A percentile compares a stretch with the other conserved stretches of the same genome.
phyloP scores from a whole-genome alignment of 2,888 invertebrate species.

The Chymomyza caudatula region DNA sequence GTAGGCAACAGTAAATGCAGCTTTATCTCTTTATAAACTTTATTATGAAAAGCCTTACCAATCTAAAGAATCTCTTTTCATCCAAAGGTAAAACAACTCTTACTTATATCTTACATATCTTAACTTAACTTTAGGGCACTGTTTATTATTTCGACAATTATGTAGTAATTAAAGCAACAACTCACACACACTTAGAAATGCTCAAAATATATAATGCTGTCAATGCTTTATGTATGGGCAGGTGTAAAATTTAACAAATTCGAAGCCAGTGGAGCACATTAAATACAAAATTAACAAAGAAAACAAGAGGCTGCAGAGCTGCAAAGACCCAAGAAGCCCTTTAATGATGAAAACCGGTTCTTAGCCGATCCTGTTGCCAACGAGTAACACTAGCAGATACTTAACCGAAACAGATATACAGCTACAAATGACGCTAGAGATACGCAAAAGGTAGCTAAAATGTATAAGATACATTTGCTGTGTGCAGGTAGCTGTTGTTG shows the following conservation, averaged over 20 bases:
- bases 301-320: not conserved
- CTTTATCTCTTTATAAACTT: no score
- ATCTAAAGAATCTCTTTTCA: no score
- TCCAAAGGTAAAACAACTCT: no score
- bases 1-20: not conserved
- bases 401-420: conserved; percentile 12
- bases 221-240: conserved; percentile 10
- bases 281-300: not conserved
- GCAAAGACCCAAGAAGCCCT: conserved; percentile 14
- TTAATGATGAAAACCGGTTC: conserved; percentile 27
- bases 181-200: not conserved
- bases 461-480: not conserved
- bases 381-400: conserved; percentile 2
- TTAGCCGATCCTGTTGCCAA: conserved; percentile 18
- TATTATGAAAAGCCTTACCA: no score
- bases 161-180: not conserved
- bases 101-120: no score
- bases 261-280: not conserved
- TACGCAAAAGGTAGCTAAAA: not conserved
- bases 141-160: no score
- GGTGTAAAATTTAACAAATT: conserved; percentile 28
- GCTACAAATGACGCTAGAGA: conserved; percentile 3
- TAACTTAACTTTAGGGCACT: no score
- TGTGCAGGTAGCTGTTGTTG: not conserved
- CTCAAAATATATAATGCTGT: not conserved